Evolutionary conservation across 2,797 vertebrate species (phyloP).

Genomic region (Acomys russatus): DNA sequence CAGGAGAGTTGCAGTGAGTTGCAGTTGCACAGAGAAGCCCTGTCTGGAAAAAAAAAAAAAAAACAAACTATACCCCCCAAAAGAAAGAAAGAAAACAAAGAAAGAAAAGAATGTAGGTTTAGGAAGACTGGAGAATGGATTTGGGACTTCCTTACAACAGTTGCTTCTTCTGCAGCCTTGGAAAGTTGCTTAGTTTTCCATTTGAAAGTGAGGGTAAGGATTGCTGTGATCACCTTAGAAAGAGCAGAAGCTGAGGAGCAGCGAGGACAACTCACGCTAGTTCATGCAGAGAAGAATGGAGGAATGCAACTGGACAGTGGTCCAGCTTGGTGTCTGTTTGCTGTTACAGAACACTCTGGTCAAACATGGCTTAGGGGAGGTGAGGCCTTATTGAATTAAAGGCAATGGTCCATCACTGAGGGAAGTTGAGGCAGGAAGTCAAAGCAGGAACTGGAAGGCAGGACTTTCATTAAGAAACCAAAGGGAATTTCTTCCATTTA

Average conservation of each 20-base stretch:
- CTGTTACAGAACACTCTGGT: too few relatives aligned
- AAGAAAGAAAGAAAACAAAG: neutral
- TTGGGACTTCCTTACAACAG: neutral
- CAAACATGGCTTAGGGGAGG: too few relatives aligned
- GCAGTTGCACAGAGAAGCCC: neutral
- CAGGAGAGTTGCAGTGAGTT: neutral
- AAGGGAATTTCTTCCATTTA: too few relatives aligned
- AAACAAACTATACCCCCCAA: neutral
- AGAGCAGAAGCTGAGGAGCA: neutral
- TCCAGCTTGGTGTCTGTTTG: neutral
- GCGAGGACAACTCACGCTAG: neutral
- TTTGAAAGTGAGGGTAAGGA: neutral
- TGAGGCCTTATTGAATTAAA: neutral
- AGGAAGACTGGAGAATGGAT: neutral
- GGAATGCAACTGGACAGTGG: neutral
- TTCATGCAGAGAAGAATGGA: neutral
- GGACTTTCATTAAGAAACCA: too few relatives aligned
- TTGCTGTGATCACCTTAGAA: neutral
- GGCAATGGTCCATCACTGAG: neutral
- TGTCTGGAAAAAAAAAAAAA: neutral
- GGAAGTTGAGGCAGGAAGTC: neutral
- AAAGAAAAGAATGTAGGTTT: neutral
- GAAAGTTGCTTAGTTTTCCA: neutral
- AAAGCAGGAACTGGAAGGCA: neutral
- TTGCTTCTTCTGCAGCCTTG: neutral